phyloP scores from a whole-genome alignment of 92 coral and sea anemone genomes.

The Montipora capitata region DNA sequence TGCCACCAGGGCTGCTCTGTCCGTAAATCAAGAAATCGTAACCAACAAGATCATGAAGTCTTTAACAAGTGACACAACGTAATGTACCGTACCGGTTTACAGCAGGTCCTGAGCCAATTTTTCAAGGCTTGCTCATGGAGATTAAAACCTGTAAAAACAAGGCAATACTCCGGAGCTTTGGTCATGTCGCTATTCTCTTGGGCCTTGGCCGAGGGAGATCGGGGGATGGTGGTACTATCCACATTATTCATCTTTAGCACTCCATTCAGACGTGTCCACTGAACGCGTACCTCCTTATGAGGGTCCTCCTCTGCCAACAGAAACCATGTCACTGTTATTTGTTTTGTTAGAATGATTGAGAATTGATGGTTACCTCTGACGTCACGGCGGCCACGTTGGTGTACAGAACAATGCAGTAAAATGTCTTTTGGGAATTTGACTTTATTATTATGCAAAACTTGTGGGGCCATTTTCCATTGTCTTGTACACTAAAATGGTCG shows the following conservation, averaged over 20 bases:
- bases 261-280: conserved; percentile 84
- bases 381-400: no score
- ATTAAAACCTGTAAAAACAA: conserved; percentile 84
- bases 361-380: no score
- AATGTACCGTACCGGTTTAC: conserved; percentile 78
- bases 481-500: no score
- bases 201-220: conserved; percentile 82
- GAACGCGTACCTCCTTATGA: conserved; percentile 68
- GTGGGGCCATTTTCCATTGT: no score
- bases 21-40: neutral
- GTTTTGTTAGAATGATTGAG: no score
- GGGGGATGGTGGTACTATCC: conserved; percentile 73
- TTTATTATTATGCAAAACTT: no score
- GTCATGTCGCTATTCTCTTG: conserved; percentile 68
- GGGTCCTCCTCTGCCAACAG: conserved; percentile 66
- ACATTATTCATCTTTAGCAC: conserved; percentile 67
- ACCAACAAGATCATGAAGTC: neutral
- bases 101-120: conserved; percentile 85
- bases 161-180: conserved; percentile 66
- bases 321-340: neutral
- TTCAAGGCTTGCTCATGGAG: conserved; percentile 74
- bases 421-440: no score
- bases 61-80: neutral
- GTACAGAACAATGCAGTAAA: no score
- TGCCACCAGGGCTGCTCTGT: neutral